Base-by-base conservation (phyloP, 1,140 invertebrate genomes). In the Drosophila novamexicana region DNA sequence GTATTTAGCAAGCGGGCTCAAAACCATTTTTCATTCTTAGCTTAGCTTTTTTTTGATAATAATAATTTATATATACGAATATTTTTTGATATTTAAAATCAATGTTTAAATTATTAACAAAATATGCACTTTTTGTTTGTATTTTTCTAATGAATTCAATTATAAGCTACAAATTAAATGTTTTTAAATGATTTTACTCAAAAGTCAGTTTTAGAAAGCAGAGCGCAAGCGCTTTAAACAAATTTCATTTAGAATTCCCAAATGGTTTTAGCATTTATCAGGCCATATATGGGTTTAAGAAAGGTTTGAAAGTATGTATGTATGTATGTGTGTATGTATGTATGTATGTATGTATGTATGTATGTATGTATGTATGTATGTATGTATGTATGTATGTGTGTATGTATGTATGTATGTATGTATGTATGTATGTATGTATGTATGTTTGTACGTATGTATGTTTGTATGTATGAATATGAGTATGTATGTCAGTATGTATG, bases 1-100 rank as follows among this genome's bases (percentile, higher is more conserved):
- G 70, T 59, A 42, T 67, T 10, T 37, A 36, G 9, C n/a, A 22
- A 63, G 50, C 49, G 39, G 22, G 22, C 5, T 29, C 22, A 29
- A 5, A 29, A 5, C 22, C 22, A 29, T 29, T 29, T 29, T 2
- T 22, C 22, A 22, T 22, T 29, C 22, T 29, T 29, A 29, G 22
- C 22, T 29, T 29, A 29, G 3, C 44, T 61, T 61, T 61, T 54
- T 73, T 39, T 36, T 16, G 22, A 9, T 56, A 18, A 14, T 37
- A 44, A 44, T 36, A 29, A 32, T 47, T n/a, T 32, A 29, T 7
- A 32, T 50, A 32, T 29, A 22, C n/a, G 14, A 14, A 6, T 42
- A 37, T 42, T 42, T 42, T 42, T 29, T 4, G 7, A 42, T 42
- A 14, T 14, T 42, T 42, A 42, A 50, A 12, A 32, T 50, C 22